A percentile compares a stretch with the other conserved stretches of the same genome.
Conservation (phyloP, 53 echinoderm and acorn worm genomes). For the Crossaster papposus region DNA sequence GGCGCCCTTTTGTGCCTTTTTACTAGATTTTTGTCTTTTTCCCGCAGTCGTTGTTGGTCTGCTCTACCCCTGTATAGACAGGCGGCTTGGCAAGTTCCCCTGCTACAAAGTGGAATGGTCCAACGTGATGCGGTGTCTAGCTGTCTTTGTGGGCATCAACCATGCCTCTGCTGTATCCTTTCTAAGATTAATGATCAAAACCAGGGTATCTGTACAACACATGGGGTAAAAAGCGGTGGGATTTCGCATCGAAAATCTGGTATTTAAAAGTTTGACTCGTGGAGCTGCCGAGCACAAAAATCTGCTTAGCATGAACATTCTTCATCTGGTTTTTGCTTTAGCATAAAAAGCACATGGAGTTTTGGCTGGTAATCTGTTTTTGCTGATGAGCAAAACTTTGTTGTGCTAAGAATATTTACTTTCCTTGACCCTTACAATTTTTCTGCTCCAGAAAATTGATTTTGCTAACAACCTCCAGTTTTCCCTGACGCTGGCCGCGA, state of each 20-base stretch:
- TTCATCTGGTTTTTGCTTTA: too few relatives aligned
- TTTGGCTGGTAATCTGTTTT: background rate
- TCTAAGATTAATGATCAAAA: background rate
- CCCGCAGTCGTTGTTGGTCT: slow-evolving; percentile 83
- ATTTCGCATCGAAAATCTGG: background rate
- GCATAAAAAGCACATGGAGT: too few relatives aligned
- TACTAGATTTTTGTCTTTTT: background rate
- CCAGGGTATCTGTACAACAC: background rate
- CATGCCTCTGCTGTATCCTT: slow-evolving; percentile 99
- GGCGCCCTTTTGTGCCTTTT: too few relatives aligned
- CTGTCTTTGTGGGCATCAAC: slow-evolving; percentile 99
- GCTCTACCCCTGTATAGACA: slow-evolving; percentile 92
- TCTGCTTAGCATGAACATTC: too few relatives aligned
- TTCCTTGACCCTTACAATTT: background rate
- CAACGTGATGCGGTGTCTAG: slow-evolving; percentile 93
- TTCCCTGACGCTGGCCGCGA: slow-evolving; percentile 96
- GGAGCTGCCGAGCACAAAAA: too few relatives aligned
- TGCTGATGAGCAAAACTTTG: too few relatives aligned
- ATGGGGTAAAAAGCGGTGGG: background rate
- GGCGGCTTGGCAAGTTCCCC: slow-evolving; percentile 79
- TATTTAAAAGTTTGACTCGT: background rate
- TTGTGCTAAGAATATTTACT: background rate
- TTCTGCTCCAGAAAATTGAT: slow-evolving; percentile 85
- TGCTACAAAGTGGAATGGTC: slow-evolving; percentile 95
- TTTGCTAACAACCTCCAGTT: slow-evolving; percentile 99